Evolutionary conservation across 2,113 vertebrate species (phyloP), one percentile per base, ranked within the genome.

Genomic region (Tenrec ecaudatus): DNA sequence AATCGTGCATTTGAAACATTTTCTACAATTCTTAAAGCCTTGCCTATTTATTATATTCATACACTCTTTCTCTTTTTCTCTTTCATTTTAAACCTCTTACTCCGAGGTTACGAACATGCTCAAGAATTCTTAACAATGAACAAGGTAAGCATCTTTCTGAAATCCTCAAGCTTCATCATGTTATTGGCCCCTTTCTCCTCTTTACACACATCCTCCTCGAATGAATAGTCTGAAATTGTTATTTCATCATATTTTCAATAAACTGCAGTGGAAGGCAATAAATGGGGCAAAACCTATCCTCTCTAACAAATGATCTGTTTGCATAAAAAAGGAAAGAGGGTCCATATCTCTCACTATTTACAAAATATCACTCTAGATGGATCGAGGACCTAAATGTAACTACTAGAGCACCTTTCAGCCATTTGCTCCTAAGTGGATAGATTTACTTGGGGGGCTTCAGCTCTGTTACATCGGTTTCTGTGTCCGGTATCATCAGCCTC

Each of bases 101-200:
- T 77, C 76, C 53, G 31, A 76, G 43, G 11, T 25, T 78, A 69
- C 12, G 53, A 11, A n/a, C n/a, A 87, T 73, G 29, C 10, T 87
- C 40, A 86, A 86, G 17, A 86, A 43, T 79, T 78, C 36, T 62
- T 86, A 92, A 89, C 76, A 69, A 40, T 73, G 81, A 79, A 71
- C 47, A 53, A 53, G 47, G 9, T 47, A 90, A 77, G 87, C 85
- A 38, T 58, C 36, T 19, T 82, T 17, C 22, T 31, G 68, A 81
- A 25, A 90, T 6, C 38, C n/a, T 88, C 7, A 17, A 62, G 5
- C 3, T 0, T 53, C 31, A 20, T 60, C 23, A 62, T 23, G n/a
- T 64, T 68, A 31, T 11, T 36, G 29, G 60, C 4, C 7, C 22
- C 14, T 76, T 7, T 71, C 17, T 78, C 17, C 4, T 86, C 22